Percentiles rank a stretch among this genome's conserved stretches.
Conservation (phyloP, 2,888 invertebrate genomes). For the Ametastegia equiseti region DNA sequence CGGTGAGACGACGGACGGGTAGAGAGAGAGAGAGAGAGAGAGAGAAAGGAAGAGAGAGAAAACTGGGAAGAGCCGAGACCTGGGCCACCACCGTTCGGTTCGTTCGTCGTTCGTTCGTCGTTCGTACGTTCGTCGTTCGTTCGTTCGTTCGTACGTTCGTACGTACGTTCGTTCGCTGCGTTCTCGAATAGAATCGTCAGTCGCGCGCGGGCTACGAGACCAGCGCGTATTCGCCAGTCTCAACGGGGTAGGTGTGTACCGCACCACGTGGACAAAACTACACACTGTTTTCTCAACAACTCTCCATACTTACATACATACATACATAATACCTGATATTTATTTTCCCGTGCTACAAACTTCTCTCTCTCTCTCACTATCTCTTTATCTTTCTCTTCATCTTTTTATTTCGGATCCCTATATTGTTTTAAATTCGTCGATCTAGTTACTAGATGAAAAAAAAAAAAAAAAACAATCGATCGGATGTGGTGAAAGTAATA, state of each 20-base stretch:
- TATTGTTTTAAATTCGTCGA: too few species aligned
- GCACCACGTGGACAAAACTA: constrained; percentile 34
- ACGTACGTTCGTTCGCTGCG: background rate
- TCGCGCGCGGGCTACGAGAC: constrained; percentile 46
- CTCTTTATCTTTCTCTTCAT: too few species aligned
- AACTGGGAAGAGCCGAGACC: constrained; percentile 44
- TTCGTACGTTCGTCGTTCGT: constrained; percentile 10
- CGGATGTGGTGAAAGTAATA: too few species aligned
- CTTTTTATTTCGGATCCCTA: too few species aligned
- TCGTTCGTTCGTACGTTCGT: constrained; percentile 3
- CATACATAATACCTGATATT: too few species aligned
- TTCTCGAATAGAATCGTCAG: constrained; percentile 18
- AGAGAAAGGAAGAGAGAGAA: too few species aligned
- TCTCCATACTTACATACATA: too few species aligned
- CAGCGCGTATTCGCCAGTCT: constrained; percentile 26
- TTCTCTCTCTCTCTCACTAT: too few species aligned
- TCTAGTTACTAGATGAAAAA: too few species aligned
- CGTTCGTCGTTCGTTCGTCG: constrained; percentile 6
- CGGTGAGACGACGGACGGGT: constrained; percentile 43
- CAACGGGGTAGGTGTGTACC: constrained; percentile 12
- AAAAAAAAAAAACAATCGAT: too few species aligned
- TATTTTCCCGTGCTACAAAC: too few species aligned
- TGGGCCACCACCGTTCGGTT: constrained; percentile 40
- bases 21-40: too few species aligned
- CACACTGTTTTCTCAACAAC: background rate